Conservation (phyloP, 2,797 vertebrate genomes). For the Cossypha polioptera region DNA sequence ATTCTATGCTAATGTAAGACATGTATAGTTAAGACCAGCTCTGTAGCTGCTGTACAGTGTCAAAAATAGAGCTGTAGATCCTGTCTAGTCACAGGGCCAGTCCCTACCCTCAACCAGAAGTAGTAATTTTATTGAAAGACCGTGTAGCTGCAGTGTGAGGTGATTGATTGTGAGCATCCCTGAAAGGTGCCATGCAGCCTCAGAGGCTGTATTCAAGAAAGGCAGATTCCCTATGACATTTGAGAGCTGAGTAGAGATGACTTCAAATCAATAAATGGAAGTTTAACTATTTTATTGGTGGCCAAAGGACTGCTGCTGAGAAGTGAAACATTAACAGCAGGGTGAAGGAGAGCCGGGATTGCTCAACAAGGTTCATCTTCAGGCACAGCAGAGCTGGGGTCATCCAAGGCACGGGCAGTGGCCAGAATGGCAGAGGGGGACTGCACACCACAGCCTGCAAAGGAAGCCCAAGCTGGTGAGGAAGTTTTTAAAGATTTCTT, state of each 20-base stretch:
- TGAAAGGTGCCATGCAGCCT: neutral
- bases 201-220: neutral
- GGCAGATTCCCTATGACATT: neutral
- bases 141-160: neutral
- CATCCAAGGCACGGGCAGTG: neutral
- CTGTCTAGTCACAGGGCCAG: neutral
- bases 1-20: neutral
- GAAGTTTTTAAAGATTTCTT: neutral
- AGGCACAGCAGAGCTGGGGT: neutral
- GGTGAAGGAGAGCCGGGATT: neutral
- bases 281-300: conserved; percentile 20
- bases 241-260: neutral
- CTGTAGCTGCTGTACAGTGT: neutral
- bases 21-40: neutral
- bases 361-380: neutral
- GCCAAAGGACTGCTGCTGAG: neutral
- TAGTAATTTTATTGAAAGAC: neutral
- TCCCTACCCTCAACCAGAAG: neutral
- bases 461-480: conserved; percentile 45
- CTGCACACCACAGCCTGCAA: neutral
- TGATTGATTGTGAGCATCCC: neutral
- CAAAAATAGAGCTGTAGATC: neutral
- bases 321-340: conserved; percentile 57
- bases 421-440: conserved; percentile 25
- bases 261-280: neutral